Conservation (phyloP, 2,888 invertebrate species). For the Eutolmus rufibarbis region DNA sequence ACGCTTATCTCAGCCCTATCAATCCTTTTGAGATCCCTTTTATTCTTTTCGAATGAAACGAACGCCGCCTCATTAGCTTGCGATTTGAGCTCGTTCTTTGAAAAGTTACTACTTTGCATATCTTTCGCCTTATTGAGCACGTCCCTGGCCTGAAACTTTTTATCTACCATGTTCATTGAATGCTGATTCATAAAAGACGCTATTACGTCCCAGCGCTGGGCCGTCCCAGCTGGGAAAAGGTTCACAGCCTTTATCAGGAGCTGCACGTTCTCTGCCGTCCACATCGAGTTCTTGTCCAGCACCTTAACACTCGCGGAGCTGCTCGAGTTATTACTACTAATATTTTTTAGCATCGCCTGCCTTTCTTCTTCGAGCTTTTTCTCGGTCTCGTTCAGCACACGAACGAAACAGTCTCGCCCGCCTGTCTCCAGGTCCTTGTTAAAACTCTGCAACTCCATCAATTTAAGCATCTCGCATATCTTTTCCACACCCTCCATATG, state of each 20-base stretch:
- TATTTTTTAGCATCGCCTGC: slow-evolving; percentile 67
- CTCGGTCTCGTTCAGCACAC: slow-evolving; percentile 75
- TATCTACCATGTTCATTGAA: slow-evolving; percentile 65
- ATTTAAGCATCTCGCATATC: slow-evolving; percentile 81
- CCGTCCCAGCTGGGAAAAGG: slow-evolving; percentile 96
- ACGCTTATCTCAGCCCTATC: slow-evolving; percentile 77
- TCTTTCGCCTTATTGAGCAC: slow-evolving; percentile 96
- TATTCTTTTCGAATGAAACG: slow-evolving; percentile 87
- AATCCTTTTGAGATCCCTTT: slow-evolving; percentile 70
- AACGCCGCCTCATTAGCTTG: slow-evolving; percentile 92
- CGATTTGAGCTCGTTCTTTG: slow-evolving; percentile 82
- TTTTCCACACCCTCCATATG: slow-evolving; percentile 93
- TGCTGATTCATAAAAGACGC: slow-evolving; percentile 95
- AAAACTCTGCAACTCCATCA: slow-evolving; percentile 76
- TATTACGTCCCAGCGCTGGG: slow-evolving; percentile 92
- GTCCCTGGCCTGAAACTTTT: slow-evolving; percentile 83
- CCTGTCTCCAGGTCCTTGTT: slow-evolving; percentile 73
- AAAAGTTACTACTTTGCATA: slow-evolving; percentile 86
- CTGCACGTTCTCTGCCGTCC: slow-evolving; percentile 87
- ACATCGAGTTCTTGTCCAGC: slow-evolving; percentile 63
- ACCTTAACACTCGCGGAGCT: slow-evolving; percentile 59
- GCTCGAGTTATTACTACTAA: slow-evolving; percentile 57
- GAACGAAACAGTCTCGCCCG: slow-evolving; percentile 72
- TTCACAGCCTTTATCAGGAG: slow-evolving; percentile 96
- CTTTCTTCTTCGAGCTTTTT: slow-evolving; percentile 80